Conservation (phyloP, 2,113 vertebrate genomes). For the Catharus minimus region DNA sequence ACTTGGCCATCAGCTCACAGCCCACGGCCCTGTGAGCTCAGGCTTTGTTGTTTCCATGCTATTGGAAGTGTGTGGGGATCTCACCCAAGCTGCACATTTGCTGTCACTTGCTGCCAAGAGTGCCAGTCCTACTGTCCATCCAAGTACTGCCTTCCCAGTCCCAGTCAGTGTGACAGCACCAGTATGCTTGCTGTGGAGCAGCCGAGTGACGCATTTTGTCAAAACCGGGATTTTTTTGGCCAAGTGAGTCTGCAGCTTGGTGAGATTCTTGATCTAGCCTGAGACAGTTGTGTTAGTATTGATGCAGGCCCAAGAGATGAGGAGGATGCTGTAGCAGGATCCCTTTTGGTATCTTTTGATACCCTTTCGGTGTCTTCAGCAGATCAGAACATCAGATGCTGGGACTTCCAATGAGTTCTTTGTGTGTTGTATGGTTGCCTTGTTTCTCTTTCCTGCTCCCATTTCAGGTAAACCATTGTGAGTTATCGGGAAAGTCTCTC, state of each 20-base stretch:
- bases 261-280: not conserved
- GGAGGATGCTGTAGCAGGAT: not conserved
- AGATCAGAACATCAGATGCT: fast-evolving
- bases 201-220: fast-evolving
- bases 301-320: not conserved
- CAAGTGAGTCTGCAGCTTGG: not conserved
- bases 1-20: not conserved
- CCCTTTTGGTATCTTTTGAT: not conserved
- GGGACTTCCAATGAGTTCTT: not conserved
- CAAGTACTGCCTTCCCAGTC: not conserved
- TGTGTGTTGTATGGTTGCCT: not conserved
- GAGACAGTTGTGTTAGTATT: not conserved
- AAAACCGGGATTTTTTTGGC: not conserved
- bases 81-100: not conserved
- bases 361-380: not conserved
- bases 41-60: not conserved
- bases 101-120: not conserved
- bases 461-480: not conserved
- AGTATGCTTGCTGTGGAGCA: not conserved
- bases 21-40: not conserved
- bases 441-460: not conserved
- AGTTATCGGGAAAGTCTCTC: not conserved
- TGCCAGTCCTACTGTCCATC: not conserved
- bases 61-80: not conserved
- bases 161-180: not conserved